Percentiles rank a stretch among this genome's conserved stretches.
phyloP scores from a whole-genome alignment of 2,888 invertebrate species.

The Parnassius glacialis region DNA sequence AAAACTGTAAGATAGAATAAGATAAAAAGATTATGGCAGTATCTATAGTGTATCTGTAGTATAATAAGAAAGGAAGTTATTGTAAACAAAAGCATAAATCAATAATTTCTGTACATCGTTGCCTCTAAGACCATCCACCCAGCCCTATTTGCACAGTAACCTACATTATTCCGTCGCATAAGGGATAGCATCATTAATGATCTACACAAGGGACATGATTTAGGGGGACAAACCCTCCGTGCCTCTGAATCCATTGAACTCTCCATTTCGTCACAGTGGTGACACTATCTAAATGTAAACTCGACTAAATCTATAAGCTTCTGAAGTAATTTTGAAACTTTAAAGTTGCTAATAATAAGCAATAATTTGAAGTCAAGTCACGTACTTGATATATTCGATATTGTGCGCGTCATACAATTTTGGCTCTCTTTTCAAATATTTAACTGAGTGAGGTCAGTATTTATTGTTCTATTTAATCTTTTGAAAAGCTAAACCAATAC shows the following conservation, averaged over 20 bases:
- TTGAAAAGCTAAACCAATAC: no score
- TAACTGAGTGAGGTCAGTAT: constrained; percentile 20
- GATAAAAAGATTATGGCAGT: no score
- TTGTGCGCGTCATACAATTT: constrained; percentile 34
- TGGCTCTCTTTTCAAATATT: constrained; percentile 33
- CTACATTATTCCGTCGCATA: constrained; percentile 69
- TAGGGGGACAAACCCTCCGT: constrained; percentile 68
- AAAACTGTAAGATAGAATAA: no score
- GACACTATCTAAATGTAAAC: constrained; percentile 39
- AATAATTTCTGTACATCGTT: constrained; percentile 12
- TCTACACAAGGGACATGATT: constrained; percentile 64
- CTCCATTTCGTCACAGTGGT: constrained; percentile 45
- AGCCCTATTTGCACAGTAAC: constrained; percentile 77
- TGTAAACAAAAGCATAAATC: background rate
- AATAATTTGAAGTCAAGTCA: constrained; percentile 36
- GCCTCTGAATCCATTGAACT: constrained; percentile 71
- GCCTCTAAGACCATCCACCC: constrained; percentile 65
- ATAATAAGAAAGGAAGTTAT: background rate
- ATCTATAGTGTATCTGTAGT: no score
- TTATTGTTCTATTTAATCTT: background rate
- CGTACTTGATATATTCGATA: constrained; percentile 32
- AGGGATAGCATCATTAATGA: constrained; percentile 78
- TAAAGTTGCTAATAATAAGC: constrained; percentile 44
- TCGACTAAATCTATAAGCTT: constrained; percentile 54
- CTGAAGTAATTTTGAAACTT: constrained; percentile 46